Base-by-base conservation (phyloP, 1,140 invertebrate genomes). In the Ceratosolen solmsi region DNA sequence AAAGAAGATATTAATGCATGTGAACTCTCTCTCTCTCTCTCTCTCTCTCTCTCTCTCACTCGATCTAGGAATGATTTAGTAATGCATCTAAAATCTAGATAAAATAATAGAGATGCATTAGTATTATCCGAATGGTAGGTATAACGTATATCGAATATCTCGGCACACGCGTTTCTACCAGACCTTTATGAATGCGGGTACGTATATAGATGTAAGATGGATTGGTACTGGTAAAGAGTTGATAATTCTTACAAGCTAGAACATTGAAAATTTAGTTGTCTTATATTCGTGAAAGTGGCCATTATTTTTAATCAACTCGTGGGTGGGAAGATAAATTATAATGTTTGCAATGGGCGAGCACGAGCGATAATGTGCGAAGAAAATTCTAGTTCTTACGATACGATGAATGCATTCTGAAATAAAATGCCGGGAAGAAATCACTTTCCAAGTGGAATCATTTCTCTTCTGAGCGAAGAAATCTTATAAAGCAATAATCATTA, bases 1-100 rank as follows among this genome's bases (percentile, higher is more conserved):
- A 68, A n/a, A 68, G 13, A 68, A 36, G 8, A 2, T 38, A 33
- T 46, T 70, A 70, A 41, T 41, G 38, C 22, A 25, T 1, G 36
- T 25, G 9, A 2, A 46, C 38, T 41, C 58, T 70, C 27, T 70
- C 27, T 15, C n/a, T n/a, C n/a, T n/a, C n/a, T n/a, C n/a, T n/a
- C n/a, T n/a, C n/a, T n/a, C n/a, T n/a, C n/a, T n/a, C n/a, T n/a
- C n/a, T n/a, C n/a, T 1, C 3, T 33, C 13, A 25, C 41, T 46
- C 3, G 7, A n/a, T n/a, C n/a, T n/a, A n/a, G n/a, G n/a, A 68
- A 68, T 68, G 63, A 68, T 68, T 68, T 68, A 68, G 33, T 68
- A 38, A 68, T 11, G 33, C 17, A 11, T 38, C 36, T 68, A 68
- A 68, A 68, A 38, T 41, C 63, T 30, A 38, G 63, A 68, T 68